These are phyloP conservation scores for Oreonectes daqikongensis DNA, from an alignment of 2,797 vertebrate genomes.

Conservation along the genomic window DNA sequence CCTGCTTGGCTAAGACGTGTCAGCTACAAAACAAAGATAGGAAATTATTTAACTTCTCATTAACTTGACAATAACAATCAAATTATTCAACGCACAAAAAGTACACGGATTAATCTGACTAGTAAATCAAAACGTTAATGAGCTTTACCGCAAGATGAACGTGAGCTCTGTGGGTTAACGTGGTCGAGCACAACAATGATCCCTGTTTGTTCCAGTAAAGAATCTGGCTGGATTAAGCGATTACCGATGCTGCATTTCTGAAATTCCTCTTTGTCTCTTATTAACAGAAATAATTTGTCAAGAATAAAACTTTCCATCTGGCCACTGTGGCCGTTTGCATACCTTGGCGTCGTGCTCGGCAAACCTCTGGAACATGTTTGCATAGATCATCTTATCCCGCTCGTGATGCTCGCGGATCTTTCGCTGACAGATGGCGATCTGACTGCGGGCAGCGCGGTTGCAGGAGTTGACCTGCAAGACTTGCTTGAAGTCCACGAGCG, in stretches of 20 bases:
- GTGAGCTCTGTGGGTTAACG: constrained; percentile 4
- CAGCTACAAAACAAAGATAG: no score
- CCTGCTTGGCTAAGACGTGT: no score
- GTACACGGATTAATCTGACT: background rate
- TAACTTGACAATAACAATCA: no score
- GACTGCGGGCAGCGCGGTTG: constrained; percentile 86
- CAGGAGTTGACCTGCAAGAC: constrained; percentile 89
- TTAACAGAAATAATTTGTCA: background rate
- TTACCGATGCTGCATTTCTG: constrained; percentile 7
- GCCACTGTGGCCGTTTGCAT: constrained; percentile 34
- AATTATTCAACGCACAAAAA: background rate
- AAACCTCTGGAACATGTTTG: constrained; percentile 98
- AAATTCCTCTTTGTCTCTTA: background rate
- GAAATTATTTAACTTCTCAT: no score
- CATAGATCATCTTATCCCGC: constrained; percentile 88
- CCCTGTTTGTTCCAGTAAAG: constrained; percentile 19
- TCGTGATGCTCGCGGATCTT: constrained; percentile 92
- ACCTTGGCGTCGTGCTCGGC: constrained; percentile 93
- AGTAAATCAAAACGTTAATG: constrained; percentile 2
- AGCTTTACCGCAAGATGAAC: background rate
- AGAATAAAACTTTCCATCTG: background rate
- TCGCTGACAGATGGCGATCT: constrained; percentile 86
- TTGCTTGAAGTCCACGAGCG: constrained; percentile 86
- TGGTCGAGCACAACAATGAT: constrained; percentile 1
- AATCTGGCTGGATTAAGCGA: background rate